Evolutionary conservation across 2,113 vertebrate species (phyloP).

Genomic region (Bufo bufo): DNA sequence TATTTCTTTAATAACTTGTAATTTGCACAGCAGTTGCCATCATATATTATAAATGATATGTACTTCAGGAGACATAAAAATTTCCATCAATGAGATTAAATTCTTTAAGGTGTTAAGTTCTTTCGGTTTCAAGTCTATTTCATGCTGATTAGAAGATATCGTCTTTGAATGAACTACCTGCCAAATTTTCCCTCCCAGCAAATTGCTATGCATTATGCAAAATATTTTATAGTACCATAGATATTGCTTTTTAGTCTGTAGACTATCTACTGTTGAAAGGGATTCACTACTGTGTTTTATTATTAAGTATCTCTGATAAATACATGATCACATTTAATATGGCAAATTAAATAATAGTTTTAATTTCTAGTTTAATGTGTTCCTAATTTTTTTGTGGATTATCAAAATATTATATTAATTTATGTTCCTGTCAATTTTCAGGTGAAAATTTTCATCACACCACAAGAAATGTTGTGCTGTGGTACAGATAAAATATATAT

Average conservation of each 20-base stretch:
- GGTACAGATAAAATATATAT: neutral
- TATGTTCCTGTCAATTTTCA: neutral
- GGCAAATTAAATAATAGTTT: neutral
- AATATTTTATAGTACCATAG: neutral
- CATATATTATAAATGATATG: conserved; percentile 64
- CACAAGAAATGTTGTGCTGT: neutral
- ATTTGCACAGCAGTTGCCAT: conserved; percentile 67
- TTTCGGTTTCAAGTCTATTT: conserved; percentile 48
- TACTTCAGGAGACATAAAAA: conserved; percentile 64
- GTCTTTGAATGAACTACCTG: neutral
- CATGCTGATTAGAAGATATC: conserved; percentile 39
- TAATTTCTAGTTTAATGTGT: neutral
- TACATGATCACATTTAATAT: neutral
- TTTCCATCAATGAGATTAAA: conserved; percentile 29
- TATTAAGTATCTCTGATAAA: neutral
- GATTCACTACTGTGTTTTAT: neutral
- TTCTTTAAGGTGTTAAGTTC: conserved; percentile 56
- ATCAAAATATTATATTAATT: neutral
- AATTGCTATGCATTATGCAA: neutral
- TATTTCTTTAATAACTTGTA: conserved; percentile 74
- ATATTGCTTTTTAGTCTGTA: neutral
- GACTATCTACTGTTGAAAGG: neutral
- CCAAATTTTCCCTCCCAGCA: neutral
- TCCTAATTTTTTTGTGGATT: neutral
- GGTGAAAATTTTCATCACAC: neutral